A percentile compares a stretch with the other conserved stretches of the same genome.
Evolutionary conservation across 2,797 vertebrate species (phyloP).

Genomic region (Glyptemys insculpta): DNA sequence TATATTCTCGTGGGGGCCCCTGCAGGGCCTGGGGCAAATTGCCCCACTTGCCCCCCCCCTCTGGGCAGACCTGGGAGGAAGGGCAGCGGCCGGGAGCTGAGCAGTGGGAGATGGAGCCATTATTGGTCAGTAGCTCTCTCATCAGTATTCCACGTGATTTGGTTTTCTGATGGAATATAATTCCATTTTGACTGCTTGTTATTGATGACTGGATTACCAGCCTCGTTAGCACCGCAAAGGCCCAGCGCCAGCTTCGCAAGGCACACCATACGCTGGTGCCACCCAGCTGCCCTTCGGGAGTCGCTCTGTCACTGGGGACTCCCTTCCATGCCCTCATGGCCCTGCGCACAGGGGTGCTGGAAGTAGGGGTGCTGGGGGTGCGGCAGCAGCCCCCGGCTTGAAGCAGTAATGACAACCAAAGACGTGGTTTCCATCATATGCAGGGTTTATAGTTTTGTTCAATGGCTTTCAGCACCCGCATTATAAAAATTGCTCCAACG

Average conservation of each 20-base stretch:
- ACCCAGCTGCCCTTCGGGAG: neutral
- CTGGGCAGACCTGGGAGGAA: neutral
- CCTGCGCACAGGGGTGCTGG: neutral
- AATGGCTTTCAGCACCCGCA: too few species aligned
- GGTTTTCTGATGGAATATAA: slow-evolving; percentile 25
- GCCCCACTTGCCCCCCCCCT: too few species aligned
- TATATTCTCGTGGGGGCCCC: too few species aligned
- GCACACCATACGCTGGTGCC: neutral
- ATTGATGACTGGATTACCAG: slow-evolving; percentile 44
- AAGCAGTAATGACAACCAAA: too few species aligned
- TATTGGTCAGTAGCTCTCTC: slow-evolving; percentile 3
- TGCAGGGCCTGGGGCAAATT: too few species aligned
- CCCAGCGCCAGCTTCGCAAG: neutral
- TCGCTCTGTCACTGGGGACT: neutral
- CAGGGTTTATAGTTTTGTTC: too few species aligned
- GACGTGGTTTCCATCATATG: too few species aligned
- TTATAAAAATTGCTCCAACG: too few species aligned
- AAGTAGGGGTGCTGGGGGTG: too few species aligned
- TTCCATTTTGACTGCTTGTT: neutral
- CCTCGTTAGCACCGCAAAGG: neutral
- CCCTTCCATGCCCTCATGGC: neutral
- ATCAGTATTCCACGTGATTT: neutral
- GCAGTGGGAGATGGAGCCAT: neutral
- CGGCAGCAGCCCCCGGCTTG: too few species aligned
- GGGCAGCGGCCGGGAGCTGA: neutral